Evolutionary conservation across 1,140 invertebrate species (phyloP), one percentile per base, ranked within the genome.

Genomic region (Brachionus calyciflorus): DNA sequence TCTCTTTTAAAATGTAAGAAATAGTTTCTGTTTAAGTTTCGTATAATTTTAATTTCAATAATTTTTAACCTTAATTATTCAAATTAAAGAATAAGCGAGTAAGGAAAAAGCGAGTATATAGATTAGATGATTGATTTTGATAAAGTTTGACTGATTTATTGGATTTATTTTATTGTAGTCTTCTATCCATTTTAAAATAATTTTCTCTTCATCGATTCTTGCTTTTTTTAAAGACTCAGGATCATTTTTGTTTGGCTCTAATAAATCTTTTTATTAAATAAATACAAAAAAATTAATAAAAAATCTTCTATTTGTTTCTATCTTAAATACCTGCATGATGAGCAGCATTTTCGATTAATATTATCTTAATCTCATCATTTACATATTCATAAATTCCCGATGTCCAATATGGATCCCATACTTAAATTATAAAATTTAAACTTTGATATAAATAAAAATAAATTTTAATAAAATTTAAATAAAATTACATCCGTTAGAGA

Each of bases 341-440:
- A 2, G 89, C 81, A 0, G 93, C 86, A 9, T 88, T 86, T 5
- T 87, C 83, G 21, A 90, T 91, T 1, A 92, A 81, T 60, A 89
- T 89, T 78, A 88, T 86, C 24, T 92, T 80, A 14, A 96, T 90
- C 30, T 93, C 93, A 2, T 93, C 93, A 79, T 90, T 89, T 44
- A 90, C 90, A 60, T 60, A 26, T 60, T 60, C 30, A 60, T 60
- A 60, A 33, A 60, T 60, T n/a, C 94, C 95, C 97, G 2, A 95
- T 94, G 85, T 98, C 95, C 51, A 93, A 81, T 9, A 91, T 83
- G 7, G 94, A 93, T 84, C 96, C 96, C 79, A 92, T 94, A 84
- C 24, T n/a, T 79, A 79, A 60, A 60, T 21, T 4, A n/a, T 17
- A 3, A 51, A n/a, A 51, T 21, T n/a, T n/a, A n/a, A n/a, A n/a